Evolutionary conservation across 2,797 vertebrate genomes (phyloP).

Genomic region (Phrynocephalus forsythii): DNA sequence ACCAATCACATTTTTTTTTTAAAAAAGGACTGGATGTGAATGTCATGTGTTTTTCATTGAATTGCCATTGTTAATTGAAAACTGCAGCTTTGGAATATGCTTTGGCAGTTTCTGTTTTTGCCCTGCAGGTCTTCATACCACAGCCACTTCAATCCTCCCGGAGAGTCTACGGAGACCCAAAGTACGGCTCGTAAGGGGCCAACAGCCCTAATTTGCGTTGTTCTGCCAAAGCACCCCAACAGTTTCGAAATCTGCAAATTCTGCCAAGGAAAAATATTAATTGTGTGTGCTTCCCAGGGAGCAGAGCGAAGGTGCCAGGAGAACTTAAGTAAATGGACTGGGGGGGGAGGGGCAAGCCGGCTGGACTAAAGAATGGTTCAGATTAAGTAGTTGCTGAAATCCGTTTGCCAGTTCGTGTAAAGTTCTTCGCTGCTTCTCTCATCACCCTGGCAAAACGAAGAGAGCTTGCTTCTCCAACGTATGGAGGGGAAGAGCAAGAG

Average conservation of each 20-base stretch:
- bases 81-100: slow-evolving; percentile 5
- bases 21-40: not conserved
- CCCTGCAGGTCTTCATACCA: slow-evolving; percentile 2
- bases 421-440: not conserved
- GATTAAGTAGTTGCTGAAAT: not conserved
- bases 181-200: not conserved
- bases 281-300: not conserved
- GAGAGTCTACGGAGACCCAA: not conserved
- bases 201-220: not conserved
- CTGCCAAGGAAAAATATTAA: not conserved
- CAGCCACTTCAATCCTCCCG: not conserved
- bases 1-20: not conserved
- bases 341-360: too few species aligned
- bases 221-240: not conserved
- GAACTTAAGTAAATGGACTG: not conserved
- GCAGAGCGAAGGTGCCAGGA: not conserved
- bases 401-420: not conserved
- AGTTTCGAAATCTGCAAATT: not conserved
- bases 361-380: not conserved
- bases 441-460: not conserved
- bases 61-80: slow-evolving; percentile 22
- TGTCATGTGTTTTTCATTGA: slow-evolving; percentile 21
- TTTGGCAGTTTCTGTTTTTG: slow-evolving; percentile 20
- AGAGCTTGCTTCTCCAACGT: not conserved
- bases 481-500: not conserved